Percentiles rank a stretch among this genome's conserved stretches.
Conservation (phyloP, 2,888 invertebrate genomes). For the Bursaphelenchus okinawaensis region DNA sequence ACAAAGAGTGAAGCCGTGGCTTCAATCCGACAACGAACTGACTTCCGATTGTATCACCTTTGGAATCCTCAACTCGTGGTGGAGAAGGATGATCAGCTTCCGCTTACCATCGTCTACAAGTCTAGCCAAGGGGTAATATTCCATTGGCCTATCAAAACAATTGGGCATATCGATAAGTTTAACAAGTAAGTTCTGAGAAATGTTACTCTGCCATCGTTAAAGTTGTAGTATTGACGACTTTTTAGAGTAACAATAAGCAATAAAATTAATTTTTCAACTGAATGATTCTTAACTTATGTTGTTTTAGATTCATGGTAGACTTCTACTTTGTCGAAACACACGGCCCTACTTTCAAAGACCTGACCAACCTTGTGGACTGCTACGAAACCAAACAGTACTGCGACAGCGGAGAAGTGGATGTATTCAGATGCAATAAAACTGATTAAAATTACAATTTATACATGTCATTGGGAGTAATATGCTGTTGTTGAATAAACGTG, state of each 20-base stretch:
- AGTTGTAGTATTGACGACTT: too few species aligned
- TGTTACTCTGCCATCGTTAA: too few species aligned
- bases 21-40: background rate
- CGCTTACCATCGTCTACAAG: constrained; percentile 9
- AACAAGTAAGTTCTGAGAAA: background rate
- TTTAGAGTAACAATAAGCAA: background rate
- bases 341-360: constrained; percentile 8
- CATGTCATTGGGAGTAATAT: too few species aligned
- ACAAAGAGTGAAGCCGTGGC: constrained; percentile 9
- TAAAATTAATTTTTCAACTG: too few species aligned
- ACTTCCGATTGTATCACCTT: constrained; percentile 14
- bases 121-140: background rate
- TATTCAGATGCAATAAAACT: background rate
- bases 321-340: constrained; percentile 10
- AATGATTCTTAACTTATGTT: background rate
- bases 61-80: background rate
- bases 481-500: too few species aligned
- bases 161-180: background rate
- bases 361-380: constrained; percentile 6
- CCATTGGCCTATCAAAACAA: constrained; percentile 10
- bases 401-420: constrained; percentile 3
- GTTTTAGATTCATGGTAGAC: background rate
- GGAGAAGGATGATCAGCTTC: constrained; percentile 12
- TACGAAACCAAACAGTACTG: background rate
- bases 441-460: background rate